phyloP scores from a whole-genome alignment of 1,140 invertebrate genomes.

The Pectinophora gossypiella region DNA sequence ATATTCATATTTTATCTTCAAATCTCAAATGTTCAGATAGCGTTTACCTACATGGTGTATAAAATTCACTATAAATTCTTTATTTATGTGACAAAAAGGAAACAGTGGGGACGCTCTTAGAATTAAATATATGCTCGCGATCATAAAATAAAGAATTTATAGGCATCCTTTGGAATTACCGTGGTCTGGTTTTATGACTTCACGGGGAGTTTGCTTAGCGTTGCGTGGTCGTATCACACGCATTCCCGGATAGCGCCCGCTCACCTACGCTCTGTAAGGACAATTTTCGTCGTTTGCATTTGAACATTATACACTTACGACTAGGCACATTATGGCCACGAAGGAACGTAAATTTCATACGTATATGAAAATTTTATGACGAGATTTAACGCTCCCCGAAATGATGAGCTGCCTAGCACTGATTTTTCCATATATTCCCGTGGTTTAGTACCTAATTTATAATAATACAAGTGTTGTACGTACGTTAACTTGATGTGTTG shows the following conservation, averaged over 20 bases:
- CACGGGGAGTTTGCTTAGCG: constrained; percentile 63
- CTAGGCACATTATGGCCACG: not conserved
- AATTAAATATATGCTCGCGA: constrained; percentile 69
- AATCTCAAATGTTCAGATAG: constrained; percentile 33
- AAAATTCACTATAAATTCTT: constrained; percentile 56
- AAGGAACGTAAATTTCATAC: not conserved
- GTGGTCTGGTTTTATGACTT: constrained; percentile 65
- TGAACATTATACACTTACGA: not conserved
- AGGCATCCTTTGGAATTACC: constrained; percentile 66
- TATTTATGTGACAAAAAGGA: constrained; percentile 60
- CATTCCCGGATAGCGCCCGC: constrained; percentile 33
- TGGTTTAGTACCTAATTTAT: not conserved
- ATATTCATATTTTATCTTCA: not conserved
- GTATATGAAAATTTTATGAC: not conserved
- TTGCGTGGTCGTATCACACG: constrained; percentile 53
- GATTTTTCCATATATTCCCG: not conserved
- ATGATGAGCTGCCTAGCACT: not conserved
- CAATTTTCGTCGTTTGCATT: constrained; percentile 31
- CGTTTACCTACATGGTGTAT: constrained; percentile 43
- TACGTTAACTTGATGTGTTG: too few species aligned
- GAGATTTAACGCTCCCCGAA: not conserved
- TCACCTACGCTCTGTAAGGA: constrained; percentile 26
- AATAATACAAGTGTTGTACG: too few species aligned
- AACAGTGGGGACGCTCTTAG: constrained; percentile 57
- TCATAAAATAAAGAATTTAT: constrained; percentile 74